Percentiles rank a stretch among this genome's conserved stretches.
These are phyloP conservation scores for Labia minor DNA, from an alignment of 2,888 invertebrate genomes.

Conservation along the genomic window DNA sequence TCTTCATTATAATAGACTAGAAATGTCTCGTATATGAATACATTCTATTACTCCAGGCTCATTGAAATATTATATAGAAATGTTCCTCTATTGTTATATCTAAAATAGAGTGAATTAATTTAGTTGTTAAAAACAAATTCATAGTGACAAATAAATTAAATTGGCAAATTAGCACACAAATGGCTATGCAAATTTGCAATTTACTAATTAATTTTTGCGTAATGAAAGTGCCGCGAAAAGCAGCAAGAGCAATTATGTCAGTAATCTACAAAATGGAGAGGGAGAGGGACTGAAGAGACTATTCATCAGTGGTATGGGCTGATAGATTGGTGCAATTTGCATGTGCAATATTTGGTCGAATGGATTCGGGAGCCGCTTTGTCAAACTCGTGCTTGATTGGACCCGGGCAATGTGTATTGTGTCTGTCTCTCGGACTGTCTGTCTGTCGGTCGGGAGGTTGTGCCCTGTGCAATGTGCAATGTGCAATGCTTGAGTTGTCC, in stretches of 20 bases:
- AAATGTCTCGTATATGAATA: no score
- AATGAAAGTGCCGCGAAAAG: constrained; percentile 13
- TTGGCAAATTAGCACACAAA: constrained; percentile 13
- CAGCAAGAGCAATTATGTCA: not conserved
- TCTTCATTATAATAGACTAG: no score
- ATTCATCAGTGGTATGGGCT: constrained; percentile 4
- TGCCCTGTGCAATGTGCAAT: not conserved
- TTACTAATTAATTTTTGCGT: constrained; percentile 8
- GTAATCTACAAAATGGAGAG: not conserved
- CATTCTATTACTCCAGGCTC: no score
- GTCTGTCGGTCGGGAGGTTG: not conserved
- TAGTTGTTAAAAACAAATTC: constrained; percentile 9
- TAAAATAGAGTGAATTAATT: constrained; percentile 4
- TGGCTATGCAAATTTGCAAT: constrained; percentile 6
- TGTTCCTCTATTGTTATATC: not conserved
- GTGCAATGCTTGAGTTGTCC: constrained; percentile 4
- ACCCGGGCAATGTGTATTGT: not conserved
- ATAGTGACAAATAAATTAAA: constrained; percentile 8
- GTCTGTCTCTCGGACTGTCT: not conserved
- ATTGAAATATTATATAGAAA: no score
- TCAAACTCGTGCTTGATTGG: not conserved
- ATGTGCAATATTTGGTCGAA: constrained; percentile 13
- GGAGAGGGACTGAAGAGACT: not conserved
- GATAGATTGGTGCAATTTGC: constrained; percentile 7
- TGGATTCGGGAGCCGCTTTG: not conserved